Base-by-base conservation (phyloP, 2,888 invertebrate species). In the Lepidochitona cinerea region DNA sequence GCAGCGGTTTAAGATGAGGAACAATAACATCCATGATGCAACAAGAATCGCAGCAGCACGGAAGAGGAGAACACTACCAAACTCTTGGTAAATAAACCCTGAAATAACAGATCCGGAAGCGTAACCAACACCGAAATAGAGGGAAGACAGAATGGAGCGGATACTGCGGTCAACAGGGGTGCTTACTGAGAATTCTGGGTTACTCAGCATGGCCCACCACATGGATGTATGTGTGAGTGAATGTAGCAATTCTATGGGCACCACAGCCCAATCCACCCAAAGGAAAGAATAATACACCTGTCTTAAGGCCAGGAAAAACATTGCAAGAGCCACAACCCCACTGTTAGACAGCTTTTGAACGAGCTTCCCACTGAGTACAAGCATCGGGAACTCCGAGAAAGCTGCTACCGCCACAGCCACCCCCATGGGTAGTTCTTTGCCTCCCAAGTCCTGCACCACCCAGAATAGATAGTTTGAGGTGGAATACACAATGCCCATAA, bases 391-490 rank as follows among this genome's bases (percentile, higher is more conserved):
- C 75, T 88, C 88, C 1, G 87, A 80, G 37, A 87, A 75, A n/a
- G 87, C 85, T 12, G 83, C 84, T 35, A 86, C 79, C 2, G 84
- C 81, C 18, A 89, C 78, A 71, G 86, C 85, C 37, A 85, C 71
- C 26, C 88, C 88, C 83, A 88, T 84, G 18, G 83, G 81, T 9
- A 84, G 70, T 69, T 89, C 88, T 5, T 70, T 74, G 23, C 85
- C 85, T 0, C 86, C 83, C 52, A 87, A 72, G 73, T 89, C 88
- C 73, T 87, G 80, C 68, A 89, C 80, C 54, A 81, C 70, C 89
- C 89, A 89, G 73, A 89, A 88, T 52, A 88, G 81, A 77, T 84
- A 89, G 74, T 85, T 87, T 72, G 82, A 81, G 73, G 85, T 83
- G 26, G 83, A 79, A 59, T 85, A 85, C 5, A 85, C 73, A 18